Evolutionary conservation across 2,797 vertebrate genomes (phyloP).

Genomic region (Muscicapa striata): DNA sequence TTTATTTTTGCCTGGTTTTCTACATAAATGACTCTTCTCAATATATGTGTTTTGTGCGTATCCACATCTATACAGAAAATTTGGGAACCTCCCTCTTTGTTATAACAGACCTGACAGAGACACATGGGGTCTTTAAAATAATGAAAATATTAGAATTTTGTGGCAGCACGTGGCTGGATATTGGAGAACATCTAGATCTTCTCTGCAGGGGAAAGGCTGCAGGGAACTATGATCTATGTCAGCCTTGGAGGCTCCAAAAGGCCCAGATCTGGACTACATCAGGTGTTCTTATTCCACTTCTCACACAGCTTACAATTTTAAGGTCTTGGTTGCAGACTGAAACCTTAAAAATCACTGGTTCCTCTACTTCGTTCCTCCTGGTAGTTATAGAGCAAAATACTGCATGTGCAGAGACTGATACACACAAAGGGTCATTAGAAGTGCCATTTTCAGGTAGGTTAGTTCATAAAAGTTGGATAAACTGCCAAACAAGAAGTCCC

Average conservation of each 20-base stretch:
- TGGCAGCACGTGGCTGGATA: not conserved
- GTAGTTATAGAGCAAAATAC: not conserved
- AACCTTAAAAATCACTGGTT: not conserved
- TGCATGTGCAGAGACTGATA: not conserved
- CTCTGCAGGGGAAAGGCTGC: not conserved
- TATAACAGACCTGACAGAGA: not conserved
- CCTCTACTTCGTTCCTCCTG: not conserved
- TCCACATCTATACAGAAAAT: not conserved
- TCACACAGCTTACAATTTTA: not conserved
- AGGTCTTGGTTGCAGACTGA: not conserved
- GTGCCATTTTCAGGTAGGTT: not conserved
- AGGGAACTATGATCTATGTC: not conserved
- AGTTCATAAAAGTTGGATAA: slow-evolving; percentile 26
- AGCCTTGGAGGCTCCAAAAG: not conserved
- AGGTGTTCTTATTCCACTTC: not conserved
- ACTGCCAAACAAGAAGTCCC: not conserved
- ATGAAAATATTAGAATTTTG: not conserved
- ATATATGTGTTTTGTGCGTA: fast-evolving
- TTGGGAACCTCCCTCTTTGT: not conserved
- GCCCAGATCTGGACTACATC: not conserved
- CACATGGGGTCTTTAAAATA: not conserved
- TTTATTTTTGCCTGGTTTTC: not conserved
- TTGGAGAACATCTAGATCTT: not conserved
- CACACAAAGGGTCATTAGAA: not conserved
- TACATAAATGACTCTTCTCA: not conserved